These are phyloP conservation scores for Python bivittatus DNA, from an alignment of 2,113 vertebrate genomes.

Conservation along the genomic window DNA sequence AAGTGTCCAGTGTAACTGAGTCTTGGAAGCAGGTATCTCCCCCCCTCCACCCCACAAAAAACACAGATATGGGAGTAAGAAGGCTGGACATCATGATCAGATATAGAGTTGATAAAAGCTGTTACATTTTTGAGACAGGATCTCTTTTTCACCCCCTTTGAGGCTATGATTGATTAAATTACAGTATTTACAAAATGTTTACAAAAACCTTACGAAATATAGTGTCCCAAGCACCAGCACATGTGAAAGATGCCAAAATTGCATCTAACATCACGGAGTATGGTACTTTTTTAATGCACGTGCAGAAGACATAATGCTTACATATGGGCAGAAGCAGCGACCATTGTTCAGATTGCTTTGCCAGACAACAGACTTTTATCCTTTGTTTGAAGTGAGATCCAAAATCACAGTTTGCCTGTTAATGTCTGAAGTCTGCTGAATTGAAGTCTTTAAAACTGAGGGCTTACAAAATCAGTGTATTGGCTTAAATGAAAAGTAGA, in stretches of 20 bases:
- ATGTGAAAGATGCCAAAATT: too few relatives aligned
- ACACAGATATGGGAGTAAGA: neutral
- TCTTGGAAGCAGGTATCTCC: neutral
- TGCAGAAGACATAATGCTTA: too few relatives aligned
- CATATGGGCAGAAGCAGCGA: too few relatives aligned
- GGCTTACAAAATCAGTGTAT: neutral
- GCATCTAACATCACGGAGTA: too few relatives aligned
- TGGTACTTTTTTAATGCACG: too few relatives aligned
- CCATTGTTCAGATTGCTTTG: too few relatives aligned
- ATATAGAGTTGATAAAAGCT: neutral
- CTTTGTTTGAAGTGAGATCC: neutral
- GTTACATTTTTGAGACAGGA: neutral
- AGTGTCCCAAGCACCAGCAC: too few relatives aligned
- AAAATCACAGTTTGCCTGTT: neutral
- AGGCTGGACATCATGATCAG: neutral
- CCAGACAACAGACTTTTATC: neutral
- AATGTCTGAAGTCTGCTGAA: neutral
- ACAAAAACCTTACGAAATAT: neutral
- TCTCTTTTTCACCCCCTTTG: neutral
- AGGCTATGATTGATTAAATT: neutral
- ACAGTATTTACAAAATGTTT: neutral
- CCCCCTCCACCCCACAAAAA: neutral
- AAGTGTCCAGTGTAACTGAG: neutral
- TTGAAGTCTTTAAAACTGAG: neutral
- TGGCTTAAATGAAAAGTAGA: neutral